These are phyloP conservation scores for Larimichthys crocea DNA, from an alignment of 2,113 vertebrate genomes.

Conservation along the genomic window DNA sequence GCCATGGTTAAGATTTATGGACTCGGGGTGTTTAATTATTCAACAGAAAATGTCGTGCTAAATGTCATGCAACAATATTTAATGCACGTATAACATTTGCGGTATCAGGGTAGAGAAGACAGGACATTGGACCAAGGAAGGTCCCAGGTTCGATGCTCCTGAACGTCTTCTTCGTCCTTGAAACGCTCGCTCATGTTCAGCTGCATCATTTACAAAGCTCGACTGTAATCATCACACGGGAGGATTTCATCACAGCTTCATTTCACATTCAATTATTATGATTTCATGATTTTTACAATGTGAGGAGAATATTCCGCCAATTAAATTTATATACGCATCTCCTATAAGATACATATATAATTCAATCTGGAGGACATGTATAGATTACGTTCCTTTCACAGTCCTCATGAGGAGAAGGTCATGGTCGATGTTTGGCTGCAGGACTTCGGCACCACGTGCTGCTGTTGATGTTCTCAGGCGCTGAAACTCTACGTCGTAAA, in stretches of 20 bases:
- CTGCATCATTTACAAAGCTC: conserved; percentile 1
- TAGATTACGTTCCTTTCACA: no score
- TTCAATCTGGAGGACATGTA: no score
- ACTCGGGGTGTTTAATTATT: conserved; percentile 60
- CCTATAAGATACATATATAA: no score
- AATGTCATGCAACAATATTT: conserved; percentile 66
- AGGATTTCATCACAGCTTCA: background rate
- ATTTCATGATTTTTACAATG: no score
- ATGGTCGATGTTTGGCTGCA: no score
- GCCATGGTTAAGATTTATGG: conserved; percentile 52
- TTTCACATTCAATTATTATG: no score
- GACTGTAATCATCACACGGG: background rate
- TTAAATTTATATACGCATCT: no score
- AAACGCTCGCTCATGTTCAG: background rate
- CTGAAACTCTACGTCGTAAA: no score
- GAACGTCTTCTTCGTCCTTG: conserved; percentile 15
- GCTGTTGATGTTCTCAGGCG: no score
- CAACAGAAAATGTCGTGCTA: conserved; percentile 61
- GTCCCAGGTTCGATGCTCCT: conserved; percentile 15
- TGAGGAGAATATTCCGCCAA: no score
- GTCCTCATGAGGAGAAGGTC: no score
- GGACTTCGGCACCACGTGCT: no score
- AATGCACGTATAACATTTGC: conserved; percentile 55
- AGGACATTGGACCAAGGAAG: background rate
- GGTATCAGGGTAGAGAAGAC: conserved; percentile 5